Evolutionary conservation across 1,140 invertebrate genomes (phyloP), one percentile per base, ranked within the genome.

Genomic region (Patella vulgata): DNA sequence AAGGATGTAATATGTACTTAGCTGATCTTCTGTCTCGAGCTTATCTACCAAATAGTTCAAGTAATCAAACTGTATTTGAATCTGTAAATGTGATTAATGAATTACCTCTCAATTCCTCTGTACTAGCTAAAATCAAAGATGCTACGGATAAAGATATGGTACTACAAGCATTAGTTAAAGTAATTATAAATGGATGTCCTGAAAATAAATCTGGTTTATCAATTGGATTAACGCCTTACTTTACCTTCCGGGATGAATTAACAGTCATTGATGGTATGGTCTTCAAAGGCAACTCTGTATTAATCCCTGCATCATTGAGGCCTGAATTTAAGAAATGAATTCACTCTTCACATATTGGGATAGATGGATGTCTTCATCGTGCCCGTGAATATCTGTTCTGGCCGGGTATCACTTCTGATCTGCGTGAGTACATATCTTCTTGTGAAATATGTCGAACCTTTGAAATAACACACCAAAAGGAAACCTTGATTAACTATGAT

Each of bases 1-100:
- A 76, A 36, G 61, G 55, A 0, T 70, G 77, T 76, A 82, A 23
- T 84, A 87, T 65, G 77, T 78, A n/a, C n/a, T n/a, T n/a, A n/a
- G n/a, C n/a, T n/a, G n/a, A n/a, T n/a, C n/a, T n/a, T n/a, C n/a
- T n/a, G n/a, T n/a, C n/a, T n/a, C n/a, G n/a, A n/a, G n/a, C n/a
- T n/a, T n/a, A n/a, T n/a, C n/a, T n/a, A n/a, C n/a, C n/a, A n/a
- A n/a, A 48, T 43, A 62, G 23, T n/a, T 3, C 1, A 2, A 30
- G 2, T 9, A 33, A n/a, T n/a, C n/a, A n/a, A n/a, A n/a, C n/a
- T n/a, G n/a, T n/a, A n/a, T n/a, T n/a, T n/a, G 5, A 74, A 85
- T 56, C 82, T 9, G 28, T 61, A 11, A 61, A 61, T 31, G 43
- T 61, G 50, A 40, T 44, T 8, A 17, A 46, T 17, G 31, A 11